Evolutionary conservation across 2,797 vertebrate genomes (phyloP).

Genomic region (Myotis myotis): DNA sequence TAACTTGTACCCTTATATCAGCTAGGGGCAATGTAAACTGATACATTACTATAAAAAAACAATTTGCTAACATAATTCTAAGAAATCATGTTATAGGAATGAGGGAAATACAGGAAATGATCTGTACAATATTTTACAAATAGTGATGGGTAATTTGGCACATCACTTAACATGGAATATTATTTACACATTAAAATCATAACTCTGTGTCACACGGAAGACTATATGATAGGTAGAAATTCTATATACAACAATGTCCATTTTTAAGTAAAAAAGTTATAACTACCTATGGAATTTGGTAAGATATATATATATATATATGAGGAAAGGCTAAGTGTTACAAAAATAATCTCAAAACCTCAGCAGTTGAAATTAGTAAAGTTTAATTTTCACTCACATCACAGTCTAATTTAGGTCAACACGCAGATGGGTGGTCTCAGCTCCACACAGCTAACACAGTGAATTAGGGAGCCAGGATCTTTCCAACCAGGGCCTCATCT

Average conservation of each 20-base stretch:
- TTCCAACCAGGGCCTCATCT: not conserved
- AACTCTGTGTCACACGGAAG: not conserved
- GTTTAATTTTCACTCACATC: not conserved
- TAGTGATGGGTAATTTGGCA: not conserved
- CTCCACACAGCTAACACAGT: not conserved
- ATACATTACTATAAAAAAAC: not conserved
- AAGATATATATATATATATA: not conserved
- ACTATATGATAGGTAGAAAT: not conserved
- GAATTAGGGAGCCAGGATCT: not conserved
- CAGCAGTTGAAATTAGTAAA: not conserved
- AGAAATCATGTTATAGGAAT: not conserved
- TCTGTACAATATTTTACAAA: not conserved
- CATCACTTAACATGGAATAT: not conserved
- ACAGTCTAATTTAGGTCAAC: not conserved
- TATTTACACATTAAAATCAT: not conserved
- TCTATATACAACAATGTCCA: not conserved
- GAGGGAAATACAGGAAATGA: not conserved
- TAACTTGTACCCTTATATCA: not conserved
- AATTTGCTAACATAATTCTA: slow-evolving; percentile 16
- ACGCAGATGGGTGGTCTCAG: not conserved
- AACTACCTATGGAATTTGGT: not conserved
- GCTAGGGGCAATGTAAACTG: not conserved
- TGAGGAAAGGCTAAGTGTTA: not conserved
- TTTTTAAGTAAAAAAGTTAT: not conserved
- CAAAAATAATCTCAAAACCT: slow-evolving; percentile 14